Base-by-base conservation (phyloP, 2,888 invertebrate species). In the Ceraclea dissimilis region DNA sequence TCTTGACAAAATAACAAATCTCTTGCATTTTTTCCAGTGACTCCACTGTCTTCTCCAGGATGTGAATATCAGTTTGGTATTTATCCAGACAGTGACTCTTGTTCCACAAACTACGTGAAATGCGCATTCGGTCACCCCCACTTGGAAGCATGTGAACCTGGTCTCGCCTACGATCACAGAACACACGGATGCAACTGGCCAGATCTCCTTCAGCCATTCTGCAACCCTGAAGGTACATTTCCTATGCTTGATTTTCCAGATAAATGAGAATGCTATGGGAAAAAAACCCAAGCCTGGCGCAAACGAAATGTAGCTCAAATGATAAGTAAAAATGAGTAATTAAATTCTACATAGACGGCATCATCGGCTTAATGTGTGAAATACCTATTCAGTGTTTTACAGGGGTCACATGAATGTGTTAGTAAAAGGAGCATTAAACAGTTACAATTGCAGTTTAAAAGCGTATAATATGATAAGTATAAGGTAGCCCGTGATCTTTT, bases 131-230 rank as follows among this genome's bases (percentile, higher is more conserved):
- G 94, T 0, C 81, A 88, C 57, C 88, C 92, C 0, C 80, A 85
- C 63, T 86, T 88, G 60, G 82, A 86, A 63, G 84, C 88, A 11
- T 94, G 93, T 71, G 90, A 90, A 52, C 84, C 91, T 0, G 94
- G 94, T 1, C 76, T 94, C 57, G 93, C 86, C 16, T 94, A 93
- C 71, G 93, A 94, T 66, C 87, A 90, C 51, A 84, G 88, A 64
- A 90, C 82, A 58, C 93, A 94, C 69, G 84, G 86, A 51, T 94
- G 94, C 79, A 93, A 93, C 71, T 94, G 94, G 94, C 93, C 94
- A 6, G 94, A 94, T 77, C 85, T 91, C 57, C 79, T 94, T 44
- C 76, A 89, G 61, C 90, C 92, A 56, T 84, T 81, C 69, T 94
- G 94, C 72, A 91, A 92, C 72, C 92, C 93, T 62, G 93, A 93